These are phyloP conservation scores for Coenonympha arcania DNA, from an alignment of 2,888 invertebrate genomes.

Conservation along the genomic window DNA sequence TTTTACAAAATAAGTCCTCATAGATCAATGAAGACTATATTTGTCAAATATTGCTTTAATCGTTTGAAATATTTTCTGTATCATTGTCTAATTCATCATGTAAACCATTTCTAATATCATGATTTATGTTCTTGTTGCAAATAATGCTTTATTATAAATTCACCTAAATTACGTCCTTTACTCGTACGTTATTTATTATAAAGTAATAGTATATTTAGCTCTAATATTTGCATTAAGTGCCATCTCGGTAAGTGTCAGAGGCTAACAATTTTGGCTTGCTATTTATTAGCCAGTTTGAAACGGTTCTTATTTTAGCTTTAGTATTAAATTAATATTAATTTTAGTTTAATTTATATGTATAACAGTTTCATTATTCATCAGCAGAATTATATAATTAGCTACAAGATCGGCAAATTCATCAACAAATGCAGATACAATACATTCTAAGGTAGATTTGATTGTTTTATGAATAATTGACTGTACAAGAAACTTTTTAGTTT, in stretches of 20 bases:
- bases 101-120: neutral
- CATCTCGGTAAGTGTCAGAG: neutral
- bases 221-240: neutral
- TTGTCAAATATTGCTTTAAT: slow-evolving; percentile 3
- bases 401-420: neutral
- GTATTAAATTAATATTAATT: neutral
- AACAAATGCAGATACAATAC: slow-evolving; percentile 2
- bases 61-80: neutral
- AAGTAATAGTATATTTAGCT: neutral
- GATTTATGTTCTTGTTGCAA: no score
- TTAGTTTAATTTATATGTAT: neutral
- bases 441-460: no score
- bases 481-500: slow-evolving; percentile 35
- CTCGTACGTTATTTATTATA: neutral
- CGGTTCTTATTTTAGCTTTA: neutral
- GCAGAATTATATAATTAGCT: neutral
- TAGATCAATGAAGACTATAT: neutral
- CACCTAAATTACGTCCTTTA: neutral
- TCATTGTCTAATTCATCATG: neutral
- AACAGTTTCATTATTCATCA: neutral
- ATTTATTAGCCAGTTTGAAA: neutral
- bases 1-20: neutral
- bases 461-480: slow-evolving; percentile 51
- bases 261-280: neutral
- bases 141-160: no score